Percentiles rank a stretch among this genome's conserved stretches.
Evolutionary conservation across 2,797 vertebrate species (phyloP).

Genomic region (Gymnoscopelus microlampas): DNA sequence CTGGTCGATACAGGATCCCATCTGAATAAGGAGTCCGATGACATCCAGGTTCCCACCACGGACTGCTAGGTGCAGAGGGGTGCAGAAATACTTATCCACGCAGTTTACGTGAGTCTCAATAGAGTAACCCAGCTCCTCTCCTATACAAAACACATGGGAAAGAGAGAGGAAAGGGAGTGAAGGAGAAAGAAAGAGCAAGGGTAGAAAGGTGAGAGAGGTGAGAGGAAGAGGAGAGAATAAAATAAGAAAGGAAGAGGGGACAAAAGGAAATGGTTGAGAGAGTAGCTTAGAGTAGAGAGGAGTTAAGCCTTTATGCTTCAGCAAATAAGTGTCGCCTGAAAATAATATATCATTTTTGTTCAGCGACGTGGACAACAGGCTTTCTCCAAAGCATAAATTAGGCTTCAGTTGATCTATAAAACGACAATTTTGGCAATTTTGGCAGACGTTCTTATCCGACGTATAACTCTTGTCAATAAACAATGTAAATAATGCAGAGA

Average conservation of each 20-base stretch:
- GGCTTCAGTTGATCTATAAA: too few species aligned
- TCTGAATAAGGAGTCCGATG: constrained; percentile 86
- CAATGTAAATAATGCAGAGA: too few species aligned
- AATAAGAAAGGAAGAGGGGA: background rate
- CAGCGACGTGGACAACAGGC: too few species aligned
- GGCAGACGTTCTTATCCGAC: too few species aligned
- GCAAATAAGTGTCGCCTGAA: too few species aligned
- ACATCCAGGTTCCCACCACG: constrained; percentile 86
- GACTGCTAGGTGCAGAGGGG: constrained; percentile 87
- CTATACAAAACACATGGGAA: constrained; percentile 54
- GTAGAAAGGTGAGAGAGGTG: background rate
- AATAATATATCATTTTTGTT: too few species aligned
- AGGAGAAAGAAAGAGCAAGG: background rate
- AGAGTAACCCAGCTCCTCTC: constrained; percentile 79
- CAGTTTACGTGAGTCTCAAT: constrained; percentile 83
- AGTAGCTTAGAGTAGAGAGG: too few species aligned
- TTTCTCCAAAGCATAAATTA: too few species aligned
- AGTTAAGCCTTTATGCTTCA: too few species aligned
- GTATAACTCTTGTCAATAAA: too few species aligned
- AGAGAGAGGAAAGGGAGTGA: background rate
- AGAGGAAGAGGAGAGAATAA: background rate
- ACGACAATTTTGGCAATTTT: too few species aligned
- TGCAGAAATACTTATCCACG: constrained; percentile 83
- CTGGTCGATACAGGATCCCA: constrained; percentile 85
- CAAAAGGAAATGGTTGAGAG: too few species aligned